Conservation (phyloP, 2,113 vertebrate species). For the Helogale parvula region DNA sequence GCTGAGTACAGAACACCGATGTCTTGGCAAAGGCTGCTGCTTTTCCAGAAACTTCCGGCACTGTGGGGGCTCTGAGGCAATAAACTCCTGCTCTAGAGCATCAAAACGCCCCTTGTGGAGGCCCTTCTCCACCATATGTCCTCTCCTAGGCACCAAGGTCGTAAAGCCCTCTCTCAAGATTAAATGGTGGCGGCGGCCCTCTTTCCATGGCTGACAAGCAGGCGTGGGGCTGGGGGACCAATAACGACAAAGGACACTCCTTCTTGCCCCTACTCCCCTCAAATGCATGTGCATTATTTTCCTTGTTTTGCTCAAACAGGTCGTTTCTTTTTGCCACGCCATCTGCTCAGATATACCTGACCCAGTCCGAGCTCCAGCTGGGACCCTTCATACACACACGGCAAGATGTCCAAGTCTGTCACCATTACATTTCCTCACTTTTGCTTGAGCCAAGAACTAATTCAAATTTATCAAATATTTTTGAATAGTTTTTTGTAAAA, state of each 20-base stretch:
- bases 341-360: background rate
- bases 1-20: background rate
- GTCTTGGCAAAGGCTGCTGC: background rate
- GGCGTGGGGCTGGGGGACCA: fast-evolving
- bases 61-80: fast-evolving
- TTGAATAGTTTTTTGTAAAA: too few species aligned
- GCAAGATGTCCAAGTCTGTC: background rate
- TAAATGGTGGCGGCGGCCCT: background rate
- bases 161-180: background rate
- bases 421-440: background rate
- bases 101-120: background rate
- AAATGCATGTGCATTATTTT: background rate
- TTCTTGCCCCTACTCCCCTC: fast-evolving
- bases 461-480: background rate
- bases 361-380: background rate
- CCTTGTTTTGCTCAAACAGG: background rate
- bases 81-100: background rate
- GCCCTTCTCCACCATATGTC: fast-evolving
- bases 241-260: background rate
- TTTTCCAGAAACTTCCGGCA: background rate
- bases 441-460: background rate
- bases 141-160: too few species aligned
- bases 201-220: background rate
- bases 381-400: background rate
- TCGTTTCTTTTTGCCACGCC: background rate